These are phyloP conservation scores for Gouania willdenowi DNA, from an alignment of 2,797 vertebrate species.

Conservation along the genomic window DNA sequence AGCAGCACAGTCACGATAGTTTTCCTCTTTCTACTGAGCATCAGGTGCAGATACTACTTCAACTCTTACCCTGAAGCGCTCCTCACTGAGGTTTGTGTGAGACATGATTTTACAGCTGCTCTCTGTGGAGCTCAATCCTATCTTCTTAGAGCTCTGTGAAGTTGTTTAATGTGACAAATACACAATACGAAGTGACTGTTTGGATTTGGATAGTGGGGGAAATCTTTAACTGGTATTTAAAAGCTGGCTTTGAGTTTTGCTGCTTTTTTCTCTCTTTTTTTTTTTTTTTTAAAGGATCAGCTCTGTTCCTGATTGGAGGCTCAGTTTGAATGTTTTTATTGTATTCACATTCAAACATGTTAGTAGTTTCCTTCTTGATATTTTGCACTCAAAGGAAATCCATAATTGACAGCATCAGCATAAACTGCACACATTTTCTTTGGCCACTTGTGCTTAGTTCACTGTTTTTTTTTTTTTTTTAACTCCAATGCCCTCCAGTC, in stretches of 20 bases:
- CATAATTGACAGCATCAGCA: too few relatives aligned
- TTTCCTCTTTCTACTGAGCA: slow-evolving; percentile 15
- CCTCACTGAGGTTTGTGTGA: slow-evolving; percentile 43
- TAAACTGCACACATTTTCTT: too few relatives aligned
- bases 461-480: too few relatives aligned
- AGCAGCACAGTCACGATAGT: slow-evolving; percentile 19
- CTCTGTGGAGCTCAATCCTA: background rate
- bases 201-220: background rate
- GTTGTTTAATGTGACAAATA: background rate
- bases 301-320: too few relatives aligned
- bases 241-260: background rate
- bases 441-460: too few relatives aligned
- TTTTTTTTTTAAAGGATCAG: too few relatives aligned
- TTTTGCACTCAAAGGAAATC: too few relatives aligned
- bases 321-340: too few relatives aligned
- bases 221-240: background rate
- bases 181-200: background rate
- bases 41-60: slow-evolving; percentile 13
- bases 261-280: too few relatives aligned
- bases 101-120: slow-evolving; percentile 7
- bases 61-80: slow-evolving; percentile 30
- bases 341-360: too few relatives aligned
- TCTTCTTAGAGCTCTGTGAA: background rate
- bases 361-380: too few relatives aligned
- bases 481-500: too few relatives aligned